Percentiles rank a stretch among this genome's conserved stretches.
Conservation (phyloP, 35 echinoderm and acorn worm genomes). For the Apostichopus japonicus region DNA sequence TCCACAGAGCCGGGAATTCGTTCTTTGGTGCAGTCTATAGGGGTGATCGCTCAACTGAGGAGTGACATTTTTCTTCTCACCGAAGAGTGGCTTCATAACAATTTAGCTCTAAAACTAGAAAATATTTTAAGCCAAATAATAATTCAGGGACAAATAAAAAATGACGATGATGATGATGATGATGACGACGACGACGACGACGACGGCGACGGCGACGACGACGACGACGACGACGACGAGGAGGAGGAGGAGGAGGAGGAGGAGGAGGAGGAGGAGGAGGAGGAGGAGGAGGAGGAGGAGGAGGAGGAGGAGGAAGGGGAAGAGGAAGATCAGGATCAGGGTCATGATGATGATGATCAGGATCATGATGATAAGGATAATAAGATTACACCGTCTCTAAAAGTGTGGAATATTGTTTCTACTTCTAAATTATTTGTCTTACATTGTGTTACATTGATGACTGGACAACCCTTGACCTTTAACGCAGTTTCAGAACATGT, state of each 20-base stretch:
- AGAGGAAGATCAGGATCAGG: too few relatives aligned
- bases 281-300: background rate
- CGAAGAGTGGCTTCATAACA: too few relatives aligned
- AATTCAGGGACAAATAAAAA: too few relatives aligned
- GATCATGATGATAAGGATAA: background rate
- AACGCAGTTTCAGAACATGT: too few relatives aligned
- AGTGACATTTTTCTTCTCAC: too few relatives aligned
- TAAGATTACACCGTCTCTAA: background rate
- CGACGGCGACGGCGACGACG: background rate
- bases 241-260: background rate
- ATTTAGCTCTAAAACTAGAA: too few relatives aligned
- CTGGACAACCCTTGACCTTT: too few relatives aligned
- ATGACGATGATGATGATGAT: background rate
- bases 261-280: background rate
- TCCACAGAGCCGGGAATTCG: background rate
- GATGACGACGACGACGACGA: background rate
- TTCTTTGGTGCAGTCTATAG: too few relatives aligned
- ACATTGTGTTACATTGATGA: background rate
- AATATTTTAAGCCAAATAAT: too few relatives aligned
- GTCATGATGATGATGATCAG: background rate
- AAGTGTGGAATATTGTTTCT: background rate
- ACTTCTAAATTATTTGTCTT: background rate
- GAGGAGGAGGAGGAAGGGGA: background rate
- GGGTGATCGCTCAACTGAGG: too few relatives aligned
- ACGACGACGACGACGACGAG: background rate